Conservation (phyloP, 2,113 vertebrate species). For the Ictidomys tridecemlineatus region DNA sequence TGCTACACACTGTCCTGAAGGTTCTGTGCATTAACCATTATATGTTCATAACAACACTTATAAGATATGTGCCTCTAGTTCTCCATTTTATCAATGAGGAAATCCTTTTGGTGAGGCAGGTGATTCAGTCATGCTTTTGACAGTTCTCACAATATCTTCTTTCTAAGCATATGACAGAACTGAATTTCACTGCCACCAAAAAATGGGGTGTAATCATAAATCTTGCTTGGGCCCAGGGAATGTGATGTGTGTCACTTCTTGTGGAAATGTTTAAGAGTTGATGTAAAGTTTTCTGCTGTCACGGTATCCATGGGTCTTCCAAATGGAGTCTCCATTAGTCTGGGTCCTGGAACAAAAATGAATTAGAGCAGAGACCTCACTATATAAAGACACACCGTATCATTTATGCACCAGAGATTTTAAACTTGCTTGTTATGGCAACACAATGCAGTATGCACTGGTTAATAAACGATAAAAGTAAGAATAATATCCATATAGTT, state of each 20-base stretch:
- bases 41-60: neutral
- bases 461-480: neutral
- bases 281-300: neutral
- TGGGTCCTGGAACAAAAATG: neutral
- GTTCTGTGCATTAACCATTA: neutral
- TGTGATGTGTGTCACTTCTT: neutral
- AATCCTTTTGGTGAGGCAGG: neutral
- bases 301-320: neutral
- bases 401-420: neutral
- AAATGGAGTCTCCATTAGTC: neutral
- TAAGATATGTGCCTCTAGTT: neutral
- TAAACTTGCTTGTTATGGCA: neutral
- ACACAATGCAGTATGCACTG: neutral
- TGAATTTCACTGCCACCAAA: neutral
- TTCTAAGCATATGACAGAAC: neutral
- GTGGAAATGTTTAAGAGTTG: neutral
- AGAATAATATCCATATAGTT: neutral
- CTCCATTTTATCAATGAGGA: neutral
- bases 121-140: neutral
- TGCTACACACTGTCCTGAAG: neutral
- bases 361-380: neutral
- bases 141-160: neutral
- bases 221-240: constrained; percentile 43
- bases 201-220: neutral
- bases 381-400: neutral